Percentiles rank a stretch among this genome's conserved stretches.
phyloP scores from a whole-genome alignment of 2,797 vertebrate species.

The Enteromius thamalakanensis region DNA sequence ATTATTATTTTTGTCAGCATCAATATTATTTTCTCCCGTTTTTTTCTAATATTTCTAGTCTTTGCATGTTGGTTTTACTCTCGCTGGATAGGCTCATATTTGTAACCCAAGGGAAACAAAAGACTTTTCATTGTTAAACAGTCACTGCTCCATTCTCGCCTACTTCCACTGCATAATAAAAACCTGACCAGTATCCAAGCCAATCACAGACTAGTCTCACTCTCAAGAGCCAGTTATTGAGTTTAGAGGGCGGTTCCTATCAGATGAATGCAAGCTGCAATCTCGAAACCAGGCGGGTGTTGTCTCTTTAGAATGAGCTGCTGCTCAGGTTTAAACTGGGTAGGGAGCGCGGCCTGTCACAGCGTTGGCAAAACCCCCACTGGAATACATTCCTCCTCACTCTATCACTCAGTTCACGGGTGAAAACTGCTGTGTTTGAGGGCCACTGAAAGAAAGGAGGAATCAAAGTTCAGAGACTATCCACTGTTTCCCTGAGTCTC shows the following conservation, averaged over 20 bases:
- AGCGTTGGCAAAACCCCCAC: constrained; percentile 47
- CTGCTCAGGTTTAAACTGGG: constrained; percentile 72
- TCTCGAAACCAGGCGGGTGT: constrained; percentile 71
- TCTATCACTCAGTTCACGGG: neutral
- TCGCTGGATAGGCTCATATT: neutral
- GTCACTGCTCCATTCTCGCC: constrained; percentile 51
- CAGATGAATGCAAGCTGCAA: constrained; percentile 74
- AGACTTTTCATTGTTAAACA: constrained; percentile 39
- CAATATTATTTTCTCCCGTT: neutral
- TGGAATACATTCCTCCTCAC: constrained; percentile 38
- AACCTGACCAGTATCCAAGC: constrained; percentile 51
- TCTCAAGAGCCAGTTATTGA: constrained; percentile 67
- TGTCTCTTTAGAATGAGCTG: constrained; percentile 56
- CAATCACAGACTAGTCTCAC: constrained; percentile 51
- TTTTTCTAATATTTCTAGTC: neutral
- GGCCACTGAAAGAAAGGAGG: neutral
- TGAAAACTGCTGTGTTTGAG: constrained; percentile 29
- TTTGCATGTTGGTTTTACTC: neutral
- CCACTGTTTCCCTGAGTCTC: neutral
- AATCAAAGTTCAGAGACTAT: constrained; percentile 9
- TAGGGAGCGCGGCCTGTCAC: constrained; percentile 51
- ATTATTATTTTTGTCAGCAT: neutral
- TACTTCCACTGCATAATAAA: constrained; percentile 55
- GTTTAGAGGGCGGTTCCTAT: constrained; percentile 67
- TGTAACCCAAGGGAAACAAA: constrained; percentile 51